Conservation (phyloP, 2,797 vertebrate genomes). For the Petrocephalus schoutedeni region DNA sequence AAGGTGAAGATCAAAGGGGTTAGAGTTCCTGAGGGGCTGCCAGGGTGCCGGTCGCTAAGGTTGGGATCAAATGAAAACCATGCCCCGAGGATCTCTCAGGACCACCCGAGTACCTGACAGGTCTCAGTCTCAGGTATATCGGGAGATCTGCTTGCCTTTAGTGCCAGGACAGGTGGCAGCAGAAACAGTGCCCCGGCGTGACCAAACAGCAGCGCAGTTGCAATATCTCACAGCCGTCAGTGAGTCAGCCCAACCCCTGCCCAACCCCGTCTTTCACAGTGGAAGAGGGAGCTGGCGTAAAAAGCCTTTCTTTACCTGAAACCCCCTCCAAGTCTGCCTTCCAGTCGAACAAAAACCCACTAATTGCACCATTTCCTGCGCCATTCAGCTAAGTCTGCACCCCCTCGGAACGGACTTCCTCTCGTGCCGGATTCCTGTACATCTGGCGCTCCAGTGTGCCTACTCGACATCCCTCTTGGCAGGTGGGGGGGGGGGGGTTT, state of each 20-base stretch:
- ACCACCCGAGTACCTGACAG: neutral
- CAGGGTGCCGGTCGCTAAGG: neutral
- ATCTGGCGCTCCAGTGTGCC: neutral
- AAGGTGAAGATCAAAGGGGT: neutral
- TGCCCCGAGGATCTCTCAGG: neutral
- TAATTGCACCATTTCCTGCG: neutral
- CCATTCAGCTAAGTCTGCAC: neutral
- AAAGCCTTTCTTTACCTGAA: neutral
- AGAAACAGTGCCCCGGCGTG: neutral
- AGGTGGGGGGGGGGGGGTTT: neutral
- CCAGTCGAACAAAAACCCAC: neutral
- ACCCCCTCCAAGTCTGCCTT: neutral
- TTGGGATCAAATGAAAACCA: neutral
- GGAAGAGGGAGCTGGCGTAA: neutral
- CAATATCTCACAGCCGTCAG: neutral
- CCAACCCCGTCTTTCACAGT: neutral
- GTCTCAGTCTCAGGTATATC: conserved; percentile 8
- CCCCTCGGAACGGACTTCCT: conserved; percentile 14
- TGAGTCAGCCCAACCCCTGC: neutral
- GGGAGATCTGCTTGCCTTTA: neutral
- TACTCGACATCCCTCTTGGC: neutral
- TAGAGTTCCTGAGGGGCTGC: neutral
- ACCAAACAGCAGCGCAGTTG: neutral
- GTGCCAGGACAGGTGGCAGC: neutral
- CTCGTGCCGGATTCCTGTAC: neutral